These are phyloP conservation scores for Dryococelus australis DNA, from an alignment of 2,888 invertebrate genomes.

Conservation along the genomic window DNA sequence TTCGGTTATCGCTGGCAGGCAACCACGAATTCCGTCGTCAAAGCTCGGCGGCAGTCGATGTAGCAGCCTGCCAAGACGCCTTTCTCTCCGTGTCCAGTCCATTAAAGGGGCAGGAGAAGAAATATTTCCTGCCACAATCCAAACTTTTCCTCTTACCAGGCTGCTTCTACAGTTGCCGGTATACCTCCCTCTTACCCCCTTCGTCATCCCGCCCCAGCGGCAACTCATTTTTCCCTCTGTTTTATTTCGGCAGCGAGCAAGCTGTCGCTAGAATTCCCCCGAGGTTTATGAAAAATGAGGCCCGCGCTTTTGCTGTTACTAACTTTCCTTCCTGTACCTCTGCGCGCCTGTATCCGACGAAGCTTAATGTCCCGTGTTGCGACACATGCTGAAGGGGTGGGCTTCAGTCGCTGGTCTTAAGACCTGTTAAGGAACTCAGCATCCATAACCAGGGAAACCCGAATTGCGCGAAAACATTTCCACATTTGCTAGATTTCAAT, in stretches of 20 bases:
- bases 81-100: background rate
- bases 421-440: no score
- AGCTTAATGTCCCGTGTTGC: no score
- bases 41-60: background rate
- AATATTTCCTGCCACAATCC: conserved; percentile 7
- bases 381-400: no score
- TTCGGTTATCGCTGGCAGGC: background rate
- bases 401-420: no score
- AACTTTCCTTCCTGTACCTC: background rate
- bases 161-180: background rate
- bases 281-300: conserved; percentile 1
- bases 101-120: conserved; percentile 1
- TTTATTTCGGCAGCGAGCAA: conserved; percentile 16
- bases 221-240: conserved; percentile 9
- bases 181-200: background rate
- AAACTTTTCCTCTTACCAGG: conserved; percentile 11
- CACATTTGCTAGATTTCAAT: no score
- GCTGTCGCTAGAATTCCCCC: background rate
- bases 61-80: background rate
- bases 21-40: no score
- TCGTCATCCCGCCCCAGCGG: background rate
- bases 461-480: no score
- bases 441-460: no score
- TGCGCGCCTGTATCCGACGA: no score
- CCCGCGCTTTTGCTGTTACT: background rate